Conservation (phyloP, 2,888 invertebrate genomes). For the Himalopsyche kuldschensis region DNA sequence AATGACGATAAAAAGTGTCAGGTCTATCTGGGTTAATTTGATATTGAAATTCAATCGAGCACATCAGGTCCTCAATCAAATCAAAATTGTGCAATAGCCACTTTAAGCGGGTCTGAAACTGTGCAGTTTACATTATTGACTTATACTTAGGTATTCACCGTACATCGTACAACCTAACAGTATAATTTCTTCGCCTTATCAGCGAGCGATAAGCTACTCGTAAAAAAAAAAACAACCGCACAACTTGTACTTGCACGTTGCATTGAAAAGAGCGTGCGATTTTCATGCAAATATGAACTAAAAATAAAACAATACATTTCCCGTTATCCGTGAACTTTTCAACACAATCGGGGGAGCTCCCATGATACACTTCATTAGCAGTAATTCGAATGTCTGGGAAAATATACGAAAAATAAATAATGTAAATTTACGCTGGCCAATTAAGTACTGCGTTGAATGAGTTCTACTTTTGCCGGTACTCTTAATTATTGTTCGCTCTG, state of each 20-base stretch:
- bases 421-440: neutral
- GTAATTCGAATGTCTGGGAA: neutral
- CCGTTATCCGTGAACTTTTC: neutral
- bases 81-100: too few species aligned
- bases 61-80: too few species aligned
- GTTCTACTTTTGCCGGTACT: neutral
- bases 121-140: too few species aligned
- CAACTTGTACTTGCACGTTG: neutral
- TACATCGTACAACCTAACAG: neutral
- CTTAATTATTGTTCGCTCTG: neutral
- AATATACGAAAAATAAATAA: neutral
- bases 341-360: neutral
- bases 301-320: neutral
- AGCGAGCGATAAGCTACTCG: neutral
- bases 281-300: neutral
- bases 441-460: neutral
- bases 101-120: too few species aligned
- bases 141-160: too few species aligned
- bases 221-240: neutral
- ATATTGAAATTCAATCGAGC: too few species aligned
- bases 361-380: neutral
- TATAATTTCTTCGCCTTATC: neutral
- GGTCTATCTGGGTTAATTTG: too few species aligned
- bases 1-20: too few species aligned
- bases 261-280: neutral